These are phyloP conservation scores for Emydocephalus ijimae DNA, from an alignment of 2,113 vertebrate genomes.

Conservation along the genomic window DNA sequence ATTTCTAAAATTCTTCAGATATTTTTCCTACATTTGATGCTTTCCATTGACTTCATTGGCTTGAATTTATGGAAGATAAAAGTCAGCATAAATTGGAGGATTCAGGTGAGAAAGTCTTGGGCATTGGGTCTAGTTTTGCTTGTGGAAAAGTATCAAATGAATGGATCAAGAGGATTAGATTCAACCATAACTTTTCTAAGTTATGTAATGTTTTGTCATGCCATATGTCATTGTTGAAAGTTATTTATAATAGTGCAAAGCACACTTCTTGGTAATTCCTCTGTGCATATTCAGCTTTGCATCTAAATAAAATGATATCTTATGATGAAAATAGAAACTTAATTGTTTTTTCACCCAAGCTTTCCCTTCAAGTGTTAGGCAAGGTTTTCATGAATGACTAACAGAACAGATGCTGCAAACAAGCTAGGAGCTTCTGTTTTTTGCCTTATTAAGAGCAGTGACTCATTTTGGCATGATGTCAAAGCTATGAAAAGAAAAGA, in stretches of 20 bases:
- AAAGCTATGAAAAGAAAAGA: constrained; percentile 60
- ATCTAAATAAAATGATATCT: constrained; percentile 47
- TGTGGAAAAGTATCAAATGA: neutral
- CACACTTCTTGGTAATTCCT: constrained; percentile 20
- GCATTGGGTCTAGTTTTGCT: neutral
- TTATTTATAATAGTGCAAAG: constrained; percentile 28
- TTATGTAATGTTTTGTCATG: constrained; percentile 39
- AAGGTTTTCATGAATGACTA: constrained; percentile 72
- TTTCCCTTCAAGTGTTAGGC: constrained; percentile 65
- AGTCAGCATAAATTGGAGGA: neutral
- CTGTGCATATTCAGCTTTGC: constrained; percentile 55
- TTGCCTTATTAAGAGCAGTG: constrained; percentile 65
- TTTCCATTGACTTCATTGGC: neutral
- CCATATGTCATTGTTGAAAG: constrained; percentile 22
- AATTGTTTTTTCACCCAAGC: constrained; percentile 68
- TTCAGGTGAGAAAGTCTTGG: neutral
- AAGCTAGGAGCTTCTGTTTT: constrained; percentile 55
- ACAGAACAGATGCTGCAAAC: constrained; percentile 65
- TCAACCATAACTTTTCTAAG: neutral
- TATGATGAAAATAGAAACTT: constrained; percentile 72
- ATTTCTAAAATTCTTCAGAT: neutral
- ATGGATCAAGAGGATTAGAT: neutral
- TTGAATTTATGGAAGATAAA: neutral
- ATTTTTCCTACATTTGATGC: neutral
- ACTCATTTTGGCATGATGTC: constrained; percentile 71